Conservation (phyloP, 64 coral and sea anemone species). For the Trachythela sp. region DNA sequence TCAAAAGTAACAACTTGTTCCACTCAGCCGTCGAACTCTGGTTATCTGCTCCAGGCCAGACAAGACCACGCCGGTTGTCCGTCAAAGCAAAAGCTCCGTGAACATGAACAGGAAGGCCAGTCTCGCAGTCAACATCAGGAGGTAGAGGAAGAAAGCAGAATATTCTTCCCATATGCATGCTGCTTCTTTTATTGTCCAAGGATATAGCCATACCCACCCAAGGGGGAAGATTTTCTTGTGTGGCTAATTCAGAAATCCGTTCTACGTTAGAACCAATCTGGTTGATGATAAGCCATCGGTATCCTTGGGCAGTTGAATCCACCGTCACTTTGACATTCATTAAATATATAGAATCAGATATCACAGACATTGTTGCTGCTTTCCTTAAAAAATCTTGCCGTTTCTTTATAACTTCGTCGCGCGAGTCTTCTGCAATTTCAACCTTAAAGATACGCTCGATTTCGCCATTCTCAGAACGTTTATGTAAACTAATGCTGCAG, state of each 20-base stretch:
- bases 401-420: conserved; percentile 28
- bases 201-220: neutral
- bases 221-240: neutral
- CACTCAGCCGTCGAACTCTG: neutral
- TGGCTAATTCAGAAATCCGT: neutral
- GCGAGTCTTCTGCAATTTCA: conserved; percentile 18
- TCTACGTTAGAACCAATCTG: neutral
- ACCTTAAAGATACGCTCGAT: conserved; percentile 52
- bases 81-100: conserved; percentile 79
- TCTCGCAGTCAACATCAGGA: conserved; percentile 62
- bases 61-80: conserved; percentile 57
- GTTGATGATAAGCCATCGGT: neutral
- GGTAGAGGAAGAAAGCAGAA: conserved; percentile 90
- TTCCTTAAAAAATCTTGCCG: conserved; percentile 40
- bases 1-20: neutral
- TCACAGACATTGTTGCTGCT: neutral
- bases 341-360: neutral
- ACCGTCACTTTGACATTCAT: neutral
- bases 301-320: neutral
- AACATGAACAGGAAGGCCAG: conserved; percentile 85
- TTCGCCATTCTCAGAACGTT: conserved; percentile 29
- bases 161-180: neutral
- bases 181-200: neutral
- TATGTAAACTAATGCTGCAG: conserved; percentile 59
- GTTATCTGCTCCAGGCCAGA: neutral